Conservation (phyloP, 2,888 invertebrate species). For the Clivina fossor region DNA sequence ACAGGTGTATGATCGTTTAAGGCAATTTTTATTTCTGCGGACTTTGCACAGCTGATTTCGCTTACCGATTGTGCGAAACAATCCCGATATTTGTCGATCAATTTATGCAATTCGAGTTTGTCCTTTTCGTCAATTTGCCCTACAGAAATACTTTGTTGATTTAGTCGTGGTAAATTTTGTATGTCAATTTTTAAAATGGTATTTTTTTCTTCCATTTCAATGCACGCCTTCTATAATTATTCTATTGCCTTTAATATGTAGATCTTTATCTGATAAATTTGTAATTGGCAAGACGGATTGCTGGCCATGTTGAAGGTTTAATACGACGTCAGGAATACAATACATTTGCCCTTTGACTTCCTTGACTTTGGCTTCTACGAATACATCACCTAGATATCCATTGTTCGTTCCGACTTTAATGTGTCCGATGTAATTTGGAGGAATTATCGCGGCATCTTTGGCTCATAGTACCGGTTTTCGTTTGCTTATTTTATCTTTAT, state of each 20-base stretch:
- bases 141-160: slow-evolving; percentile 27
- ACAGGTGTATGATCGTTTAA: slow-evolving; percentile 34
- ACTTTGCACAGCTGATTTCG: slow-evolving; percentile 36
- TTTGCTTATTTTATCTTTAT: background rate
- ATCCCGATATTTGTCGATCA: slow-evolving; percentile 31
- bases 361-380: background rate
- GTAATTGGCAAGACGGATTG: slow-evolving; percentile 27
- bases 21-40: slow-evolving; percentile 35
- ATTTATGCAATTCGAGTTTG: slow-evolving; percentile 22
- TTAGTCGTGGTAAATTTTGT: slow-evolving; percentile 8
- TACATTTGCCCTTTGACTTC: slow-evolving; percentile 23
- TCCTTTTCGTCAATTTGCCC: slow-evolving; percentile 40
- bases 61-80: slow-evolving; percentile 33
- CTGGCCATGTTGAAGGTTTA: slow-evolving; percentile 9
- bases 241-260: slow-evolving; percentile 21
- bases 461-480: slow-evolving; percentile 5
- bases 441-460: slow-evolving; percentile 4
- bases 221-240: slow-evolving; percentile 5
- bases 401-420: background rate
- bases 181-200: slow-evolving; percentile 5
- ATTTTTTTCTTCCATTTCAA: background rate
- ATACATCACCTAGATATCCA: background rate
- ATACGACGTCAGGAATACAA: slow-evolving; percentile 20
- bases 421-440: background rate
- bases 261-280: slow-evolving; percentile 29